phyloP scores from a whole-genome alignment of 2,797 vertebrate species.

The Eulemur rubriventer region DNA sequence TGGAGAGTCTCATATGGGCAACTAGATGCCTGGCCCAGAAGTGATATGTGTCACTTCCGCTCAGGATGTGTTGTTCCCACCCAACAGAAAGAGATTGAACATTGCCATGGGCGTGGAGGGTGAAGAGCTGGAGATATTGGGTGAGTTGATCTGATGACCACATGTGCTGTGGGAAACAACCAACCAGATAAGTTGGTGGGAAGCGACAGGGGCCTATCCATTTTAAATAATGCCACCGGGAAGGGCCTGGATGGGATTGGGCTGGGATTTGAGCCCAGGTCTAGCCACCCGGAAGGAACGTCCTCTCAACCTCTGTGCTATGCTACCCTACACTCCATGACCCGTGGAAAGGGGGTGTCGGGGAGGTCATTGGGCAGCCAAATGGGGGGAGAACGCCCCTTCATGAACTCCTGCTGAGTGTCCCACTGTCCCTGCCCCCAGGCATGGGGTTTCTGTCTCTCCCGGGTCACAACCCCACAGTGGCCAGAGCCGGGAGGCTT shows the following conservation, averaged over 20 bases:
- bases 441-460: not conserved
- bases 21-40: not conserved
- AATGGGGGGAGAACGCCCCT: not conserved
- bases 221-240: not conserved
- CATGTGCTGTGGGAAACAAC: not conserved
- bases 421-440: not conserved
- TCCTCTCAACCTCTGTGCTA: not conserved
- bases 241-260: not conserved
- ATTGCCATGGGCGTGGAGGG: not conserved
- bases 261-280: not conserved
- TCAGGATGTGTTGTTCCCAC: not conserved
- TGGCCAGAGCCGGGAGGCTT: not conserved
- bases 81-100: not conserved
- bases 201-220: not conserved
- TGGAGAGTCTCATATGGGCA: not conserved
- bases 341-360: not conserved
- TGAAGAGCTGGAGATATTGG: not conserved
- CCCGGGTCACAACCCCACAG: not conserved
- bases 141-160: not conserved
- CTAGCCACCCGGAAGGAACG: not conserved
- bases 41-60: not conserved
- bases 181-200: not conserved
- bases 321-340: fast-evolving
- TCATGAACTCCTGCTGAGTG: not conserved
- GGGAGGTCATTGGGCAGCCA: conserved; percentile 27